Percentiles rank a stretch among this genome's conserved stretches.
phyloP scores from a whole-genome alignment of 1,140 invertebrate genomes.

The Hyles vespertilio region DNA sequence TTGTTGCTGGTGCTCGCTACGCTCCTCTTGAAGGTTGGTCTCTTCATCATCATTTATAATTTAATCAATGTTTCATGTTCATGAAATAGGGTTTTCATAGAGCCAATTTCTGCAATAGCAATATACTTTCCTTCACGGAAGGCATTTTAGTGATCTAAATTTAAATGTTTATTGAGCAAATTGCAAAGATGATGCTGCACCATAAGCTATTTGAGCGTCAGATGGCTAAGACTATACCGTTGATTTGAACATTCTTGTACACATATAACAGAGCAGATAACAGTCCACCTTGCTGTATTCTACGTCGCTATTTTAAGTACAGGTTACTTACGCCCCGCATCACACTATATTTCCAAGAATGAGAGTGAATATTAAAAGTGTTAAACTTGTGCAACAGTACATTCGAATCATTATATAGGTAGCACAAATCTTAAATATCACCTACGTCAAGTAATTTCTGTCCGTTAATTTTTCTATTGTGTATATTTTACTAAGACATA shows the following conservation, averaged over 20 bases:
- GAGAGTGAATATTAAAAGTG: no score
- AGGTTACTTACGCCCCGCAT: neutral
- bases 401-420: no score
- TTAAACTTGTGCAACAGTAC: no score
- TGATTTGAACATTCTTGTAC: slow-evolving; percentile 9
- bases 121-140: neutral
- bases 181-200: no score
- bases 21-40: slow-evolving; percentile 64
- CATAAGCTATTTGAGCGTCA: no score
- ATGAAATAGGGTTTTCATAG: neutral
- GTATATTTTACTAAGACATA: no score
- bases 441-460: no score
- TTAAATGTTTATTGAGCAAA: no score
- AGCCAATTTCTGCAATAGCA: neutral
- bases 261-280: slow-evolving; percentile 19
- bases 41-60: neutral
- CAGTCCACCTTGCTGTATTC: slow-evolving; percentile 10
- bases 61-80: neutral
- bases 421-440: no score
- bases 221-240: slow-evolving; percentile 11
- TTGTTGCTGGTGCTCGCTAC: slow-evolving; percentile 54
- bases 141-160: no score
- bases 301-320: slow-evolving; percentile 1
- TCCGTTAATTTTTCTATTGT: no score
- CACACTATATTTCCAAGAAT: no score